Evolutionary conservation across 1,140 invertebrate genomes (phyloP), one percentile per base, ranked within the genome.

Genomic region (Philotrypesis tridentata): DNA sequence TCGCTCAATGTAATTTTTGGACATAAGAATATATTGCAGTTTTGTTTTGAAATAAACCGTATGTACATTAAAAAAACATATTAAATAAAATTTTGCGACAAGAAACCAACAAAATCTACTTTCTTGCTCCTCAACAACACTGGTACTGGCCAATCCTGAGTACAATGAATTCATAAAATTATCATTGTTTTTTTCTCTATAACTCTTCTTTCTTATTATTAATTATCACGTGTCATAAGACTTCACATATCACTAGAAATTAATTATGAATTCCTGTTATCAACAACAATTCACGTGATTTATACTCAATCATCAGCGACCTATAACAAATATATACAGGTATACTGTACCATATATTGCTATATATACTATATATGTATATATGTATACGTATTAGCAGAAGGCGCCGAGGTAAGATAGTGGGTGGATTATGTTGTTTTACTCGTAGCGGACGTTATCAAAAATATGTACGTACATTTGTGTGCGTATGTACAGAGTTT

Each of bases 11-110:
- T 12, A 5, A 31, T 43, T 29, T 80, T 31, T 63, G 3, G 40
- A 80, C 11, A 43, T 73, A n/a, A 72, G 6, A 73, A 31, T 37
- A 60, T 23, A 29, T 73, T 80, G 29, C 40, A 33, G 37, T 63
- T 55, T 73, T 73, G 21, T 71, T 60, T n/a, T 55, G 14, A 1
- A 33, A 73, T 55, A 33, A 61, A 72, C 61, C 37, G 61, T 60
- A 14, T 71, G 67, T 79, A 71, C 17, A 71, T 60, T 79, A 27
- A 27, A 37, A 70, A 70, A 70, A 29, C 60, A 55, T 14, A 1
- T n/a, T n/a, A 61, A 61, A 63, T 63, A 27, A 79, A 79, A 72
- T 79, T 79, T 67, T 79, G 55, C 43, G 68, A 61, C 67, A 23
- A 68, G 31, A 29, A 60, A 21, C 23, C 40, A 73, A 72, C 72